Conservation (phyloP, 2,797 vertebrate genomes). For the Pipistrellus pipistrellus region DNA sequence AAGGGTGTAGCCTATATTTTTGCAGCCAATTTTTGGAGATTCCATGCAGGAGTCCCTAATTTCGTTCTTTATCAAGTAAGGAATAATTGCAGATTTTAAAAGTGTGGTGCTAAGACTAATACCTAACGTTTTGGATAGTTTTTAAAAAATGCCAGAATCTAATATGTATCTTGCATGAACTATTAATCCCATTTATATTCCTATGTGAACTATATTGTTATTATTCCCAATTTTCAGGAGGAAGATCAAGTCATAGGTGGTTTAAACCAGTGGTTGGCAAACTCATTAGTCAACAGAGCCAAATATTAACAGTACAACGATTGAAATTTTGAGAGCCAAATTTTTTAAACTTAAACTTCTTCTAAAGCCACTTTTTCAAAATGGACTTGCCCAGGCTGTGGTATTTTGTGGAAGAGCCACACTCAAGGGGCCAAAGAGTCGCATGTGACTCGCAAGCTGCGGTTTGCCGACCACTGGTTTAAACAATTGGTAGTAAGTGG, state of each 20-base stretch:
- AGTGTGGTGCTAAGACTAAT: neutral
- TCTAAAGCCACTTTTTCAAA: no score
- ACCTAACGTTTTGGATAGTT: neutral
- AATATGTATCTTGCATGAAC: neutral
- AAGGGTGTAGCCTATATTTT: neutral
- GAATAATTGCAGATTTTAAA: neutral
- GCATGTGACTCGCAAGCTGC: no score
- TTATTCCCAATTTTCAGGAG: neutral
- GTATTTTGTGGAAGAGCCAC: no score
- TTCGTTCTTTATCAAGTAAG: neutral
- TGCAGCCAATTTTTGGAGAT: neutral
- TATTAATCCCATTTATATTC: neutral
- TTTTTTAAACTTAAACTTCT: no score
- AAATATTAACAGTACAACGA: no score
- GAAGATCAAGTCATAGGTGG: neutral
- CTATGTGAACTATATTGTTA: neutral
- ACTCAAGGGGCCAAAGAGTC: no score
- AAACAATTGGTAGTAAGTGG: neutral
- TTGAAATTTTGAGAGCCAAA: no score
- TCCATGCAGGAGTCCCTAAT: neutral
- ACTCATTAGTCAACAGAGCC: no score
- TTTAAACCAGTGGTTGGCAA: neutral
- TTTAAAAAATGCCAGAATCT: neutral
- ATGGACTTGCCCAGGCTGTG: no score
- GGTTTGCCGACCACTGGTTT: neutral